Conservation (phyloP, 2,113 vertebrate species). For the Malurus melanocephalus region DNA sequence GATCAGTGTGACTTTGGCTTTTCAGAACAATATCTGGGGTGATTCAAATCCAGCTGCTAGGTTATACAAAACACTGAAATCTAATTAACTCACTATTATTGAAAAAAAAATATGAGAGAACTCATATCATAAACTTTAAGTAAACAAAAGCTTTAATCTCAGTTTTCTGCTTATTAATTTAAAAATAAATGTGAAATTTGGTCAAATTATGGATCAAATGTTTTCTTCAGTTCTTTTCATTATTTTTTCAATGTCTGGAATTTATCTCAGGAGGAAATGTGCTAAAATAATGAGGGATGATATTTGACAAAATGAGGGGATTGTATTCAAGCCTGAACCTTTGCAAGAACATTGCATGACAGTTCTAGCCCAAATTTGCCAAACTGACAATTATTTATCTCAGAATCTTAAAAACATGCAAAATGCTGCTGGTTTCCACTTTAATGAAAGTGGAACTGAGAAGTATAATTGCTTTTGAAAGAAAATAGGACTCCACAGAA, state of each 20-base stretch:
- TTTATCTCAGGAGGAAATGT: background rate
- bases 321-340: background rate
- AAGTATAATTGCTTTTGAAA: background rate
- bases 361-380: background rate
- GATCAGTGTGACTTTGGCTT: background rate
- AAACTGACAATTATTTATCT: background rate
- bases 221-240: background rate
- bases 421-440: background rate
- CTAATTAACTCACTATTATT: background rate
- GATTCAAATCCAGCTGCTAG: background rate
- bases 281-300: background rate
- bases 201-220: background rate
- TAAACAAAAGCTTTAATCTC: background rate
- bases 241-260: background rate
- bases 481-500: background rate
- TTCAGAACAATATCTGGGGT: background rate
- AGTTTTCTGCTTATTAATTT: background rate
- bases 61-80: background rate
- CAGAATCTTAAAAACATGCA: background rate
- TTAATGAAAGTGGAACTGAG: background rate
- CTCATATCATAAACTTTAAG: background rate
- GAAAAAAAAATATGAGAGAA: background rate
- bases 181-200: background rate
- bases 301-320: background rate
- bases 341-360: background rate